Evolutionary conservation across 1,140 invertebrate species (phyloP), one percentile per base, ranked within the genome.

Genomic region (Rhyacophila brunnea): DNA sequence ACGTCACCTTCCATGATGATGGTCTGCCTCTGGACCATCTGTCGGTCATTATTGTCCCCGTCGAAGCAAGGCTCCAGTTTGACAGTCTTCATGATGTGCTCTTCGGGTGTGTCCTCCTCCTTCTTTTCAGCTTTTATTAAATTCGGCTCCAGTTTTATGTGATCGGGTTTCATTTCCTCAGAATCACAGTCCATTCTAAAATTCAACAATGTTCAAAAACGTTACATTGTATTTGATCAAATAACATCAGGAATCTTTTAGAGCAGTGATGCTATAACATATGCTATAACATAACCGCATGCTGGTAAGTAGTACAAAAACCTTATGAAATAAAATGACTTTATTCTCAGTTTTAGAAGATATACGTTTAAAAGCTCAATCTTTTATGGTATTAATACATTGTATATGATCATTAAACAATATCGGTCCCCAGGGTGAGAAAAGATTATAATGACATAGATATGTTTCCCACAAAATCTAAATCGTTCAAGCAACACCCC

Each of bases 91-190:
- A 60, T 54, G 5, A 44, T 40, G n/a, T 40, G 34, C 28, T 43
- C 40, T 2, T 43, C 40, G 10, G 35, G 18, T 18, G 34, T 15
- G 13, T 52, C 42, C 0, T 65, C 58, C 36, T 61, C 59, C 44
- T 62, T 65, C 19, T 65, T 65, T 42, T 65, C 63, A 32, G 63
- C 17, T 42, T 65, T 65, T 6, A 61, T 51, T 3, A 58, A 58
- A 44, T 44, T 48, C 17, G 54, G 38, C 14, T 65, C 63, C 18
- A 58, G 7, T 58, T 58, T 56, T 9, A 58, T 46, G 48, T 42
- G 47, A 10, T 44, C 46, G 18, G 28, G 5, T 35, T 56, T 56
- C 17, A 19, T 38, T 15, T 63, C 56, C 36, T 64, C 56, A 1
- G 23, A 42, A 18, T 45, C 15, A 13, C 56, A 52, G 18, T 64